Evolutionary conservation across 2,797 vertebrate species (phyloP).

Genomic region (Centroberyx gerrardi): DNA sequence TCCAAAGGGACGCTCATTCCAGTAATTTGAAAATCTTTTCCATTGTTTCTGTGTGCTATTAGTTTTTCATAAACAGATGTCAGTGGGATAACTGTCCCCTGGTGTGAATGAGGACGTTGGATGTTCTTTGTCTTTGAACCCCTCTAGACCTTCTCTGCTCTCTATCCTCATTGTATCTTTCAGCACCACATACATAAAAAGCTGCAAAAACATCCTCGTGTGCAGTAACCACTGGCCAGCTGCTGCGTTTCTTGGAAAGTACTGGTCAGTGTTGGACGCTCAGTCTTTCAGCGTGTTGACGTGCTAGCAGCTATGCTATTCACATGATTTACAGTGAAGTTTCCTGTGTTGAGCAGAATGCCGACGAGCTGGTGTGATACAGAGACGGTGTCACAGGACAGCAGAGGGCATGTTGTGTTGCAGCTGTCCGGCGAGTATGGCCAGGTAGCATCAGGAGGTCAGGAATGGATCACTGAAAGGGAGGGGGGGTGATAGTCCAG

Average conservation of each 20-base stretch:
- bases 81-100: slow-evolving; percentile 26
- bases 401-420: slow-evolving; percentile 1
- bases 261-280: slow-evolving; percentile 29
- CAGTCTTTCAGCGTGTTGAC: slow-evolving; percentile 54
- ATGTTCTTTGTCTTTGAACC: slow-evolving; percentile 60
- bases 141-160: slow-evolving; percentile 16
- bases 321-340: slow-evolving; percentile 35
- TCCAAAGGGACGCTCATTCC: slow-evolving; percentile 44
- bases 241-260: slow-evolving; percentile 56
- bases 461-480: neutral
- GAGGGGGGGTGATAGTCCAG: neutral
- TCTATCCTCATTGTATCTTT: slow-evolving; percentile 45
- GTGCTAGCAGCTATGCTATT: slow-evolving; percentile 14
- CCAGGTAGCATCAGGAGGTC: slow-evolving; percentile 2
- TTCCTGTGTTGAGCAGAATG: slow-evolving; percentile 59
- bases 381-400: slow-evolving; percentile 33
- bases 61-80: slow-evolving; percentile 59
- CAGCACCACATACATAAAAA: slow-evolving; percentile 34
- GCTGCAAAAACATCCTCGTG: slow-evolving; percentile 47
- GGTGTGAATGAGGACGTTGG: slow-evolving; percentile 49
- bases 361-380: slow-evolving; percentile 11
- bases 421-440: neutral
- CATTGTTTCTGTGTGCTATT: slow-evolving; percentile 44
- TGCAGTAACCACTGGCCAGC: slow-evolving; percentile 38
- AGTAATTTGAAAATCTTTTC: slow-evolving; percentile 39